A percentile compares a stretch with the other conserved stretches of the same genome.
phyloP scores from a whole-genome alignment of 1,140 invertebrate genomes.

The Heliothis virescens region DNA sequence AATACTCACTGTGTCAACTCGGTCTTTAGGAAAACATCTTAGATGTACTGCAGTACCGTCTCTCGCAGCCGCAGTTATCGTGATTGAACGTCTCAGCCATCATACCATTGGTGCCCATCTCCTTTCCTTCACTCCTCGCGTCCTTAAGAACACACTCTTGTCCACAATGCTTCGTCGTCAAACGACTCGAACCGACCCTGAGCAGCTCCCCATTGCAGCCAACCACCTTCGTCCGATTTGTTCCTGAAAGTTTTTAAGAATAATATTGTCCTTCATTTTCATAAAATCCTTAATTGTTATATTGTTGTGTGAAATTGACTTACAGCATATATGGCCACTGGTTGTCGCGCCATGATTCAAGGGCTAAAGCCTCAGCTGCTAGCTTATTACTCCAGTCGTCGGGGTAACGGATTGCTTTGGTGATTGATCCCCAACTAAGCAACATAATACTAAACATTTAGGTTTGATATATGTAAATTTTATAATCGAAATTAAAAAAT shows the following conservation, averaged over 20 bases:
- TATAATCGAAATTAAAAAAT: background rate
- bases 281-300: background rate
- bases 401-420: conserved; percentile 82
- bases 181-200: conserved; percentile 72
- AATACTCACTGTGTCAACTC: conserved; percentile 81
- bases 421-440: conserved; percentile 87
- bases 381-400: conserved; percentile 83
- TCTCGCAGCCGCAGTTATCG: conserved; percentile 67
- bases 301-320: conserved; percentile 39
- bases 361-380: conserved; percentile 86
- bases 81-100: conserved; percentile 68
- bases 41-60: conserved; percentile 82
- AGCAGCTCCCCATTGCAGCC: conserved; percentile 72
- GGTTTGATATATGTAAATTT: background rate
- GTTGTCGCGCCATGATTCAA: conserved; percentile 85
- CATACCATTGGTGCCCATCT: conserved; percentile 61
- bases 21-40: conserved; percentile 72
- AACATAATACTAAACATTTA: background rate
- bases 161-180: conserved; percentile 58
- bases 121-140: conserved; percentile 85
- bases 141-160: conserved; percentile 74
- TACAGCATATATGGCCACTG: conserved; percentile 76
- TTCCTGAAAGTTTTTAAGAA: conserved; percentile 53
- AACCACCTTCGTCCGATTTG: conserved; percentile 66
- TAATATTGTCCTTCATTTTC: background rate